Percentiles rank a stretch among this genome's conserved stretches.
These are phyloP conservation scores for Drosophila macrospina DNA, from an alignment of 2,888 invertebrate species.

Conservation along the genomic window DNA sequence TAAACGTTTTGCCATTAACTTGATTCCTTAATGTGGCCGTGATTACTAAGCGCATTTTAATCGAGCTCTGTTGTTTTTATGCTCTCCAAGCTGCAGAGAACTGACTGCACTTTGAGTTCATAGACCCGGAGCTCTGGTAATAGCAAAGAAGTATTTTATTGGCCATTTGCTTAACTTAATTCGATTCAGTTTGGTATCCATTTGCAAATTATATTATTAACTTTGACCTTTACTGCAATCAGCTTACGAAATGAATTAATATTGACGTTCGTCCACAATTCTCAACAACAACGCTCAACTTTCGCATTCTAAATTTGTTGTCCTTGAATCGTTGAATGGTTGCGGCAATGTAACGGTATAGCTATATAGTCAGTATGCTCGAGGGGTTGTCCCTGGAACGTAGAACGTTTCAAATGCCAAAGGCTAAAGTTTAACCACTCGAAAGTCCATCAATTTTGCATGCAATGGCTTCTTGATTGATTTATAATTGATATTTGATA, in stretches of 20 bases:
- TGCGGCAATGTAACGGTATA: slow-evolving; percentile 9
- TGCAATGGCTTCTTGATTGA: slow-evolving; percentile 4
- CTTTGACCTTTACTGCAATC: slow-evolving; percentile 4
- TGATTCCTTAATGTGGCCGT: slow-evolving; percentile 57
- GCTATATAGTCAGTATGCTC: slow-evolving; percentile 1
- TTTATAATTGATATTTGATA: background rate
- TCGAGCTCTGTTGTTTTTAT: slow-evolving; percentile 7
- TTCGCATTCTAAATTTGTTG: slow-evolving; percentile 7
- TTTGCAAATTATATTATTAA: background rate
- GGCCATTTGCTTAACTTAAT: background rate
- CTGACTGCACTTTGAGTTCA: slow-evolving; percentile 15
- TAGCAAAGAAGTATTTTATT: background rate
- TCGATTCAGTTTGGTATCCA: background rate
- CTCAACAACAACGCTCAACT: background rate
- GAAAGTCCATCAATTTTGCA: background rate
- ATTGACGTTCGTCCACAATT: slow-evolving; percentile 2
- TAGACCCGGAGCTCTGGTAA: slow-evolving; percentile 3
- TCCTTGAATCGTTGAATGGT: slow-evolving; percentile 22
- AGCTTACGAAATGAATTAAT: slow-evolving; percentile 2
- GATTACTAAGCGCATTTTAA: slow-evolving; percentile 56
- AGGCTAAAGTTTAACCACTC: slow-evolving; percentile 15
- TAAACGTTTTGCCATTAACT: slow-evolving; percentile 75
- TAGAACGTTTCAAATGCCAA: slow-evolving; percentile 25
- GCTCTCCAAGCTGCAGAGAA: slow-evolving; percentile 8
- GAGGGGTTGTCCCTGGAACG: background rate